Evolutionary conservation across 2,113 vertebrate genomes (phyloP), one percentile per base, ranked within the genome.

Genomic region (Anhinga anhinga): DNA sequence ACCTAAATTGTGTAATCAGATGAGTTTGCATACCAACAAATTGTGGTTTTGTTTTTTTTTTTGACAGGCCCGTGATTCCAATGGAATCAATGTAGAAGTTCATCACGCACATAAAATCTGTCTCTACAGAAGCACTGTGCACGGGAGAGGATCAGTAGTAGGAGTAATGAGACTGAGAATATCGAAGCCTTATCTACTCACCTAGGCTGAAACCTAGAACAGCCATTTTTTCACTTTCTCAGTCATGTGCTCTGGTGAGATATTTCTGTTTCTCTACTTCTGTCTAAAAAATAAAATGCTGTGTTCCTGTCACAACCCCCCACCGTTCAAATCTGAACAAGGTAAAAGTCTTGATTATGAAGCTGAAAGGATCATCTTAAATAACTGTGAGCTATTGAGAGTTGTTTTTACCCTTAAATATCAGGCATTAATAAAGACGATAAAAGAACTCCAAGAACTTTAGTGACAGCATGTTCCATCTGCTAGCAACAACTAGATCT

Each of bases 361-460:
- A 86, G 50, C 42, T 5, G 32, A 17, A 88, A 65, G n/a, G 22
- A 76, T 56, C 3, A 1, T 70, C 66, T 85, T n/a, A 16, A 52
- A 58, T 11, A 50, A 77, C 78, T 34, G 61, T 0, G 58, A 92
- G 89, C 76, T 77, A 6, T n/a, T 56, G 44, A 29, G 87, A 91
- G 30, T 4, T 71, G 95, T 52, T 95, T 92, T 56, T 13, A 53
- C 79, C 70, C 63, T 83, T 93, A 97, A 94, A 87, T 91, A 96
- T 15, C 89, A 96, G 79, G 52, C 79, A 50, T 55, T 85, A 95
- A 95, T 52, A 90, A 93, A 77, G 88, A 70, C 50, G 78, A 90
- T 44, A 93, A 90, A 93, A 96, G 89, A 97, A 96, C 97, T 94
- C 50, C 36, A n/a, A 96, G 95, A 96, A 91, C 91, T 95, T 95